phyloP scores from a whole-genome alignment of 2,113 vertebrate species.

The Notarius lentiginosus region DNA sequence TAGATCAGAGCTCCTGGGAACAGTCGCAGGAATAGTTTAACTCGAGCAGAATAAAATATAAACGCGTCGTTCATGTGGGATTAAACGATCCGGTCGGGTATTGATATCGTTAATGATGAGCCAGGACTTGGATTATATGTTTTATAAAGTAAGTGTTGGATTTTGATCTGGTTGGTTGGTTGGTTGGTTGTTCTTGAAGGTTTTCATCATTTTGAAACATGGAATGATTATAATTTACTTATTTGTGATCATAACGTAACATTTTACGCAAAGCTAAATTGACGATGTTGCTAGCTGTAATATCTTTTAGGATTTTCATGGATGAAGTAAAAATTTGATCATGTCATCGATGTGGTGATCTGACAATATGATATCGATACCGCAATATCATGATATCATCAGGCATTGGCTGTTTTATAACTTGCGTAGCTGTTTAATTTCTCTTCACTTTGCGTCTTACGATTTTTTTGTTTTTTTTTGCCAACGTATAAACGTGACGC shows the following conservation, averaged over 20 bases:
- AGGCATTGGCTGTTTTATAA: not conserved
- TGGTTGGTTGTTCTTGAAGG: not conserved
- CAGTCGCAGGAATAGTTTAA: not conserved
- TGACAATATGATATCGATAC: not conserved
- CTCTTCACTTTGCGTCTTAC: not conserved
- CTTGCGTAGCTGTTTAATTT: not conserved
- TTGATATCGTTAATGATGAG: conserved; percentile 61
- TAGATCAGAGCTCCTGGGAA: not conserved
- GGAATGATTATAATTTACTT: not conserved
- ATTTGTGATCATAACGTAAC: not conserved
- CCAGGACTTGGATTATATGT: conserved; percentile 78
- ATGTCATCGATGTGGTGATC: not conserved
- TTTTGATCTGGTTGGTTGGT: not conserved
- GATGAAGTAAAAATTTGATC: not conserved
- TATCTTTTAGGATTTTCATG: not conserved
- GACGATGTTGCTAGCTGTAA: not conserved
- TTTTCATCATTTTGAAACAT: not conserved
- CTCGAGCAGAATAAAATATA: not conserved
- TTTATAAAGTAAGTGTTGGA: conserved; percentile 76
- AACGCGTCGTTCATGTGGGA: not conserved
- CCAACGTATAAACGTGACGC: too few relatives aligned
- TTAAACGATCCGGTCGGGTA: conserved; percentile 38
- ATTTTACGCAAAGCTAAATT: not conserved
- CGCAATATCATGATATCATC: not conserved
- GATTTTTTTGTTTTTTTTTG: not conserved